Base-by-base conservation (phyloP, 2,888 invertebrate species). In the Calameuta pallipes region DNA sequence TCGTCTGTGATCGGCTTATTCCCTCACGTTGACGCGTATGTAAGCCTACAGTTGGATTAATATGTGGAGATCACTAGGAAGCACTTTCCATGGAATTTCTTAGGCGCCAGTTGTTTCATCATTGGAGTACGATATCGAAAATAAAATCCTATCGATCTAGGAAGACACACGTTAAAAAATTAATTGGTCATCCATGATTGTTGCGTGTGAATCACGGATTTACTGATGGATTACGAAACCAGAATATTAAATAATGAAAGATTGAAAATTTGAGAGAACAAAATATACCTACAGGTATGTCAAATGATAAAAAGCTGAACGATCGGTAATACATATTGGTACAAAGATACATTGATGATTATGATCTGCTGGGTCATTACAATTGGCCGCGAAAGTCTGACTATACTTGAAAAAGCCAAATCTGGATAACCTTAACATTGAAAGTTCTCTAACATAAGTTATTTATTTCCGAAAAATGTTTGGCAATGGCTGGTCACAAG, bases 71-170 rank as follows among this genome's bases (percentile, higher is more conserved):
- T 70, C 73, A 79, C 79, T 78, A 77, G 82, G 82, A 83, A 85
- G 79, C 77, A 83, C 85, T 86, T 85, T 85, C 85, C 85, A 84
- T 80, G 86, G 86, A 85, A 85, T 83, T 83, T 83, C 81, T 82
- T 75, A 75, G 81, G 77, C 83, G 81, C 82, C 83, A 70, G 75
- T 30, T 76, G 80, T 85, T 85, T 85, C 85, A 69, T 85, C 85
- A 86, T 83, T 81, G 79, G 6, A 78, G 76, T 75, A 82, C 76
- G 81, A 84, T 83, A 84, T 84, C 85, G 83, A 83, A 79, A 34
- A 56, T 56, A 9, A 56, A 15, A 56, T 56, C 9, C 56, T 56
- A 23, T 56, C 0, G 56, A 56, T 9, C 23, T 56, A 9, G 56
- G 56, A 56, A 56, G 23, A 2, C 9, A 56, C 56, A 6, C 15